A percentile compares a stretch with the other conserved stretches of the same genome.
Evolutionary conservation across 2,888 invertebrate genomes (phyloP).

Genomic region (Marronus borbonicus): DNA sequence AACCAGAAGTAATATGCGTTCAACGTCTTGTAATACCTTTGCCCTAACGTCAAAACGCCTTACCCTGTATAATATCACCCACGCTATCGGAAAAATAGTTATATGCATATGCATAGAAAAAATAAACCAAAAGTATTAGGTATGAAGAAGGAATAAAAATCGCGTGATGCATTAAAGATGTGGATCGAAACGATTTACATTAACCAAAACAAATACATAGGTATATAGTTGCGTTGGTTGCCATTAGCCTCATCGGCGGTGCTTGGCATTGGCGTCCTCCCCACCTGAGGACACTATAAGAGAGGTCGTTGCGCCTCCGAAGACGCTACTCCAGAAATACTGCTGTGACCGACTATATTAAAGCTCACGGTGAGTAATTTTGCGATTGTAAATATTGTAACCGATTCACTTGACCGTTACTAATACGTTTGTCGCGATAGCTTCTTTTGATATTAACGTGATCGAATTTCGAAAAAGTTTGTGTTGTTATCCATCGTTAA

Average conservation of each 20-base stretch:
- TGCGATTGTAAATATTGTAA: slow-evolving; percentile 41
- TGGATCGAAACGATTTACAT: slow-evolving; percentile 51
- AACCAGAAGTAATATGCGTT: too few species aligned
- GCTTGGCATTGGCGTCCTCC: slow-evolving; percentile 65
- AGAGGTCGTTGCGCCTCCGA: slow-evolving; percentile 67
- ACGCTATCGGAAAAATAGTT: neutral
- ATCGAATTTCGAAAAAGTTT: slow-evolving; percentile 16
- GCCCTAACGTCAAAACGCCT: too few species aligned
- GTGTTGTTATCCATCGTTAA: slow-evolving; percentile 31
- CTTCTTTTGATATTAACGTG: neutral
- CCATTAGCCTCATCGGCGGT: slow-evolving; percentile 39
- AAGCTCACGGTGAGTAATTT: slow-evolving; percentile 49
- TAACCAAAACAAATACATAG: slow-evolving; percentile 55
- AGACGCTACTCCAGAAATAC: slow-evolving; percentile 59
- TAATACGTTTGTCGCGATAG: slow-evolving; percentile 9
- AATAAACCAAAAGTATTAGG: too few species aligned
- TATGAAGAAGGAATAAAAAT: slow-evolving; percentile 52
- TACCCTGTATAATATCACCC: too few species aligned
- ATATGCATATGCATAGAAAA: slow-evolving; percentile 42
- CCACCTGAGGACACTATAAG: slow-evolving; percentile 67
- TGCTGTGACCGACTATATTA: slow-evolving; percentile 54
- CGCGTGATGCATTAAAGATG: slow-evolving; percentile 54
- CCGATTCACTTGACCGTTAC: slow-evolving; percentile 31
- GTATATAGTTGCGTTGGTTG: slow-evolving; percentile 35
- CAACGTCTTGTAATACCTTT: too few species aligned